Evolutionary conservation across 2,113 vertebrate genomes (phyloP).

Genomic region (Motacilla alba): DNA sequence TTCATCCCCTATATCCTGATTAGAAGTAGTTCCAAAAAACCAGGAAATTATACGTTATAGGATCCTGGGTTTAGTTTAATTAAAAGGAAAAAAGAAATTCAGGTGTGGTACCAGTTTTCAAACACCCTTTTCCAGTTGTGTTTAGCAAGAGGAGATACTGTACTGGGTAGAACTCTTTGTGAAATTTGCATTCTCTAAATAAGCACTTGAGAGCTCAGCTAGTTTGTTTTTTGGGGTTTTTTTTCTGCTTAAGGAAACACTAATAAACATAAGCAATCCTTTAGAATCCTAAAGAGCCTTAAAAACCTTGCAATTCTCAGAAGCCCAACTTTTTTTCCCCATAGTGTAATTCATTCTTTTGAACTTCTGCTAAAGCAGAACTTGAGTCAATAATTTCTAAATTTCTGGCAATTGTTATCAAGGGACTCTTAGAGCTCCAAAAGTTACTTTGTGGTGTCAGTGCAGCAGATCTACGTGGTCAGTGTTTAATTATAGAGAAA

Average conservation of each 20-base stretch:
- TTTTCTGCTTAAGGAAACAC: background rate
- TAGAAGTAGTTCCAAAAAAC: slow-evolving; percentile 62
- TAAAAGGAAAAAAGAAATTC: slow-evolving; percentile 51
- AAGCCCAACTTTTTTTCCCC: background rate
- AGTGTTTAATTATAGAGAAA: slow-evolving; percentile 14
- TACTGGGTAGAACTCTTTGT: background rate
- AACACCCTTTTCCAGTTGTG: slow-evolving; percentile 10
- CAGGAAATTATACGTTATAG: slow-evolving; percentile 65
- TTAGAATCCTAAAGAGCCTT: slow-evolving; percentile 17
- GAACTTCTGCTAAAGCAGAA: slow-evolving; percentile 26
- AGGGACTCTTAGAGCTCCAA: background rate
- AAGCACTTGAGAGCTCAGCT: background rate
- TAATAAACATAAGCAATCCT: slow-evolving; percentile 36
- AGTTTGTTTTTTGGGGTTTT: background rate
- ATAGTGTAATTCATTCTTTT: slow-evolving; percentile 19
- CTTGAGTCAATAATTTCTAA: slow-evolving; percentile 5
- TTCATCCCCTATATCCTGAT: slow-evolving; percentile 63
- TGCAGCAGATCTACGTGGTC: background rate
- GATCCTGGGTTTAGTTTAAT: slow-evolving; percentile 65
- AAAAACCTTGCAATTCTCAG: slow-evolving; percentile 26
- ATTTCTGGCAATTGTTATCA: slow-evolving; percentile 27
- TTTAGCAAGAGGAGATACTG: background rate
- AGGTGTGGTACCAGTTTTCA: slow-evolving; percentile 40
- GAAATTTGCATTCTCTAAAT: slow-evolving; percentile 43
- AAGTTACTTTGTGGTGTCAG: background rate